Evolutionary conservation across 2,113 vertebrate species (phyloP).

Genomic region (Anarrhichthys ocellatus): DNA sequence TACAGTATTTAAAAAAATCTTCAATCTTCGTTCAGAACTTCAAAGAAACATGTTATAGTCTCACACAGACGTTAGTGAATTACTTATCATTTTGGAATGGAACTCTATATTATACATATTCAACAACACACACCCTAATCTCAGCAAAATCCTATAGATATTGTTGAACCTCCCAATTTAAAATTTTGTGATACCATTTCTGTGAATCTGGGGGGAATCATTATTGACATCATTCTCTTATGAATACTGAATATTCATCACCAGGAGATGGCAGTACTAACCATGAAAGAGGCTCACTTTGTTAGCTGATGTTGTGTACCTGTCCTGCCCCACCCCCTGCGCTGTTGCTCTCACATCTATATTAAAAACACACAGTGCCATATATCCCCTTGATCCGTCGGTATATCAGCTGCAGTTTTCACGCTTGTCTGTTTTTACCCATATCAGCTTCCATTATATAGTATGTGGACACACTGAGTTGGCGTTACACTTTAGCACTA

Average conservation of each 20-base stretch:
- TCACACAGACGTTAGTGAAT: background rate
- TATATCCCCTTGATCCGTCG: conserved; percentile 28
- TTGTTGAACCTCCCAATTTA: background rate
- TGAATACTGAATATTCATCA: conserved; percentile 16
- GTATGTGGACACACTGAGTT: conserved; percentile 20
- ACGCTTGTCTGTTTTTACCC: background rate
- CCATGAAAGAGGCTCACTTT: conserved; percentile 48
- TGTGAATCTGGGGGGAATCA: background rate
- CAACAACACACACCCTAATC: background rate
- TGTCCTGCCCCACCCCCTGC: conserved; percentile 30
- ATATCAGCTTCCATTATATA: background rate
- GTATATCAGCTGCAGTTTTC: conserved; percentile 4
- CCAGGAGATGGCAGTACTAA: conserved; percentile 76
- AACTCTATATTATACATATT: background rate
- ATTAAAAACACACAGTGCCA: conserved; percentile 29
- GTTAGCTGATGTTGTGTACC: conserved; percentile 30
- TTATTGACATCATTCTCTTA: background rate
- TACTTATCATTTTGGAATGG: background rate
- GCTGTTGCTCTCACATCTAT: background rate
- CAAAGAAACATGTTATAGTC: background rate
- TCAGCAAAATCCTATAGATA: background rate
- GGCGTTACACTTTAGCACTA: conserved; percentile 48
- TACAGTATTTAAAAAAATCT: background rate
- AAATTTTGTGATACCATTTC: background rate
- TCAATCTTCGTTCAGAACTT: background rate